Evolutionary conservation across 2,113 vertebrate genomes (phyloP).

Genomic region (Psilopsiagon aurifrons): DNA sequence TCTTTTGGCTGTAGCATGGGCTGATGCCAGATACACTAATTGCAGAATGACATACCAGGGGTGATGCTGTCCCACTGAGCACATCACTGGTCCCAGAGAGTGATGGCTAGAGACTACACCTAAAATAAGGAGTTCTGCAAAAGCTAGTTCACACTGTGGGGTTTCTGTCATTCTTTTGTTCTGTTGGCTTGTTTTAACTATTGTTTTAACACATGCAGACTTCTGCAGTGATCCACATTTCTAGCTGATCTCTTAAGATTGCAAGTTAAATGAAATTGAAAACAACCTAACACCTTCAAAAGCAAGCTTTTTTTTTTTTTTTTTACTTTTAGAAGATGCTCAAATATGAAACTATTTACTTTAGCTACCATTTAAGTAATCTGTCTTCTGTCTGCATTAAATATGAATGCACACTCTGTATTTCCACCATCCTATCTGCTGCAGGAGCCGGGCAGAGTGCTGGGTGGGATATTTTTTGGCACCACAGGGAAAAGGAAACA

Average conservation of each 20-base stretch:
- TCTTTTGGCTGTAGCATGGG: not conserved
- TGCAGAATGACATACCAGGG: not conserved
- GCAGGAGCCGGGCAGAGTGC: not conserved
- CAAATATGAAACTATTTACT: not conserved
- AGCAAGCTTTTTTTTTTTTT: not conserved
- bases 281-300: not conserved
- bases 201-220: not conserved
- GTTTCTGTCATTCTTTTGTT: not conserved
- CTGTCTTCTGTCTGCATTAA: not conserved
- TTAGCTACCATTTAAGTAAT: not conserved
- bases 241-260: not conserved
- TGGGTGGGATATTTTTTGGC: not conserved
- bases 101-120: not conserved
- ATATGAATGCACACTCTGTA: rapidly evolving
- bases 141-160: not conserved
- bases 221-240: not conserved
- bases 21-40: not conserved
- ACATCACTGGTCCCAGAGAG: not conserved
- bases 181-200: not conserved
- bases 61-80: not conserved
- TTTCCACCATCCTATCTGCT: not conserved
- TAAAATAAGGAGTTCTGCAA: not conserved
- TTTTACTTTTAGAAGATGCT: not conserved
- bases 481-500: not conserved
- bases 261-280: not conserved